Evolutionary conservation across 1,140 invertebrate species (phyloP).

Genomic region (Popillia japonica): DNA sequence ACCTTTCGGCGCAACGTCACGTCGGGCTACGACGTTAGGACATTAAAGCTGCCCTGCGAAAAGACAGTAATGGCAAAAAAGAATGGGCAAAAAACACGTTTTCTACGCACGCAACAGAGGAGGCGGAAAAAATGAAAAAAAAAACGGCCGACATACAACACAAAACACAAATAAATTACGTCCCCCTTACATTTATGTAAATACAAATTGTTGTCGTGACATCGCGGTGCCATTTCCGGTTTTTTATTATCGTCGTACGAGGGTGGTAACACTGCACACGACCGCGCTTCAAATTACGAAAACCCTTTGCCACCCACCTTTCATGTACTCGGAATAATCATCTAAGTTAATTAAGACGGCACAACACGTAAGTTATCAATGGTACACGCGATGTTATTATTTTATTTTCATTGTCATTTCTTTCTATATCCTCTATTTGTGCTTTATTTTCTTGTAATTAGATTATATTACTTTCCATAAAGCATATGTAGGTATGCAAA

Average conservation of each 20-base stretch:
- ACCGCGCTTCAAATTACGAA: slow-evolving; percentile 17
- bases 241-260: slow-evolving; percentile 11
- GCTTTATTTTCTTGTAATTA: background rate
- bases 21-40: background rate
- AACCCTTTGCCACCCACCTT: background rate
- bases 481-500: background rate
- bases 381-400: background rate
- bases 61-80: background rate
- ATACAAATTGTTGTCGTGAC: slow-evolving; percentile 18
- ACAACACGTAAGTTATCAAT: slow-evolving; percentile 8
- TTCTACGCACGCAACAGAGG: background rate
- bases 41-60: background rate
- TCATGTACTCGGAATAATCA: slow-evolving; percentile 6
- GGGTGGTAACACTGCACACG: slow-evolving; percentile 12
- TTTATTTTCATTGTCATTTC: background rate
- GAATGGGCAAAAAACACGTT: background rate
- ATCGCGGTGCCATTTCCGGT: slow-evolving; percentile 11
- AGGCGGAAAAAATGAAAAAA: background rate
- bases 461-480: background rate
- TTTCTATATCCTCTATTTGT: background rate
- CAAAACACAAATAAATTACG: slow-evolving; percentile 19
- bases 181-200: slow-evolving; percentile 11
- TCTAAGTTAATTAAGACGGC: slow-evolving; percentile 18
- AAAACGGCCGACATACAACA: slow-evolving; percentile 4
- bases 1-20: background rate